Conservation (phyloP, 2,888 invertebrate genomes). For the Blera fallax region DNA sequence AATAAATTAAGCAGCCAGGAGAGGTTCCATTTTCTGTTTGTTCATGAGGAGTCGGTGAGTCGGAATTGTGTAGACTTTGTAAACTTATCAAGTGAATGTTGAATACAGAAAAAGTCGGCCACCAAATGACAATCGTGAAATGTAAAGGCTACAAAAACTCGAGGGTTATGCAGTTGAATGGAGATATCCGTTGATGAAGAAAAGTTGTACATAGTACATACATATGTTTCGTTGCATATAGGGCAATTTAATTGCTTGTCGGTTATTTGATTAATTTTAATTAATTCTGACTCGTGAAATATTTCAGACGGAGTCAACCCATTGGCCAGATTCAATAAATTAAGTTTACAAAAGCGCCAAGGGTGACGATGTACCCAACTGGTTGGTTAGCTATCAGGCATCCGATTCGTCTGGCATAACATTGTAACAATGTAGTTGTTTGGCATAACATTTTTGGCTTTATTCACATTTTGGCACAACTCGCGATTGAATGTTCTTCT, state of each 20-base stretch:
- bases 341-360: too few relatives aligned
- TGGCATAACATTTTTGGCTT: too few relatives aligned
- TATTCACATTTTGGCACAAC: too few relatives aligned
- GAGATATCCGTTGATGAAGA: conserved; percentile 20
- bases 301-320: too few relatives aligned
- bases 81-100: neutral
- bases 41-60: neutral
- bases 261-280: neutral
- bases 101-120: neutral
- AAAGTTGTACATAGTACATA: neutral
- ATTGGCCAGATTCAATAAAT: too few relatives aligned
- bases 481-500: too few relatives aligned
- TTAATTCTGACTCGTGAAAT: too few relatives aligned
- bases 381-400: too few relatives aligned
- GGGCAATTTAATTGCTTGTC: neutral
- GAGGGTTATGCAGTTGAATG: neutral
- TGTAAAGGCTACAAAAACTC: neutral
- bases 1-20: conserved; percentile 26
- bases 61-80: neutral
- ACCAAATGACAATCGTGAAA: neutral
- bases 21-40: conserved; percentile 7
- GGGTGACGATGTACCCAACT: too few relatives aligned
- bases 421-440: too few relatives aligned
- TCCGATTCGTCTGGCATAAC: too few relatives aligned
- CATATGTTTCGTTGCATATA: neutral